These are phyloP conservation scores for Allobates femoralis DNA, from an alignment of 2,797 vertebrate genomes.

Conservation along the genomic window DNA sequence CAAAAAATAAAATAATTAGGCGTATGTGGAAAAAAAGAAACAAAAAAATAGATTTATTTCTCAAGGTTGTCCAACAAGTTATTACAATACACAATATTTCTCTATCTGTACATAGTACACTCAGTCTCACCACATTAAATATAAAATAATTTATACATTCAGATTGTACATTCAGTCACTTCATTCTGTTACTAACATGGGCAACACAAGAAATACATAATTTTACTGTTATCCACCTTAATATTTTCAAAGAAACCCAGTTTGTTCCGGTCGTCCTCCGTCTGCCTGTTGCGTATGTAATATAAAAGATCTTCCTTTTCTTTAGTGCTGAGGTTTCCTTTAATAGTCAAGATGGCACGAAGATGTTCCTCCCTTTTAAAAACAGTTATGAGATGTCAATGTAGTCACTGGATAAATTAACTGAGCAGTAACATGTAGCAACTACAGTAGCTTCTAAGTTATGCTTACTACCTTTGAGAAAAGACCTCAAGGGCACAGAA, in stretches of 20 bases:
- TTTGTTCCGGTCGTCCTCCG: conserved; percentile 15
- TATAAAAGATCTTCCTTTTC: conserved; percentile 66
- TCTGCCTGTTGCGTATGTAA: conserved; percentile 42
- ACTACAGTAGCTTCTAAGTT: background rate
- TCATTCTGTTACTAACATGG: background rate
- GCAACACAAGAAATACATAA: background rate
- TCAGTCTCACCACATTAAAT: background rate
- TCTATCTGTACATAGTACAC: background rate
- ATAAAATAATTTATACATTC: conserved; percentile 6
- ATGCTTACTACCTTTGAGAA: background rate
- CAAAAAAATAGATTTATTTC: background rate
- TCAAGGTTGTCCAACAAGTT: too few species aligned
- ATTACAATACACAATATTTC: background rate
- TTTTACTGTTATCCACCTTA: conserved; percentile 55
- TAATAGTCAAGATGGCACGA: conserved; percentile 66
- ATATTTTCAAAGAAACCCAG: conserved; percentile 66
- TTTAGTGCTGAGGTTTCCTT: conserved; percentile 56
- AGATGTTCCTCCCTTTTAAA: conserved; percentile 68
- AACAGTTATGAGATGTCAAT: background rate
- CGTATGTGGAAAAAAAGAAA: background rate
- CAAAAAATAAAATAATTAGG: background rate
- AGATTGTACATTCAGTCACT: background rate
- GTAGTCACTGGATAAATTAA: background rate
- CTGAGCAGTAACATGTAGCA: background rate
- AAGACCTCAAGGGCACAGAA: too few species aligned